Conservation (phyloP, 2,797 vertebrate genomes). For the Sebastes oblongus region DNA sequence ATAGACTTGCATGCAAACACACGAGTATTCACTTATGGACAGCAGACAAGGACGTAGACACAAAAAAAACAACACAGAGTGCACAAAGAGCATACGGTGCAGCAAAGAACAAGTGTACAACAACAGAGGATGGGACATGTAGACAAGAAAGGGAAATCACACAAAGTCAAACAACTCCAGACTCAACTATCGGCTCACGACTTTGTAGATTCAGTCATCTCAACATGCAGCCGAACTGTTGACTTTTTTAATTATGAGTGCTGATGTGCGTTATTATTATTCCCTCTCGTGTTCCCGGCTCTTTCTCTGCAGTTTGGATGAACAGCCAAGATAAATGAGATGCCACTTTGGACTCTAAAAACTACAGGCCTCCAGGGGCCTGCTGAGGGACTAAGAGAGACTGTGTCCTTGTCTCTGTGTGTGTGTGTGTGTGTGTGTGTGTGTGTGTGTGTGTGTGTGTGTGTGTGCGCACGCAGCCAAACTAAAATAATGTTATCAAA, state of each 20-base stretch:
- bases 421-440: background rate
- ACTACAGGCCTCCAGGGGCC: slow-evolving; percentile 15
- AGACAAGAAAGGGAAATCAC: background rate
- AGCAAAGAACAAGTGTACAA: background rate
- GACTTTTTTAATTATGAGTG: slow-evolving; percentile 20
- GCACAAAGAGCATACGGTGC: background rate
- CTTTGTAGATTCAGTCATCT: background rate
- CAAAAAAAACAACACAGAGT: background rate
- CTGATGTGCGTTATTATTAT: slow-evolving; percentile 35
- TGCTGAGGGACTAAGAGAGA: slow-evolving; percentile 12
- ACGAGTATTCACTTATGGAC: background rate
- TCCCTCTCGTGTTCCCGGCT: background rate
- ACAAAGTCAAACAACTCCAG: background rate
- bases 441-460: background rate
- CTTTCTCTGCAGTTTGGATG: slow-evolving; percentile 7
- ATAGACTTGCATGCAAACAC: slow-evolving; percentile 20
- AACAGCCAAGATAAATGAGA: slow-evolving; percentile 53
- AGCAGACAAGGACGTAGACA: background rate
- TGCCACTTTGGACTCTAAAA: slow-evolving; percentile 32
- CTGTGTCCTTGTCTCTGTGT: slow-evolving; percentile 23
- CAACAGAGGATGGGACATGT: background rate
- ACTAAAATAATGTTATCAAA: slow-evolving; percentile 57
- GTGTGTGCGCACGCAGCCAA: background rate
- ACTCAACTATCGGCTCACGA: background rate
- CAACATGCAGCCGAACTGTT: slow-evolving; percentile 5